These are phyloP conservation scores for Diachasma alloeum DNA, from an alignment of 1,140 invertebrate genomes.

Conservation along the genomic window DNA sequence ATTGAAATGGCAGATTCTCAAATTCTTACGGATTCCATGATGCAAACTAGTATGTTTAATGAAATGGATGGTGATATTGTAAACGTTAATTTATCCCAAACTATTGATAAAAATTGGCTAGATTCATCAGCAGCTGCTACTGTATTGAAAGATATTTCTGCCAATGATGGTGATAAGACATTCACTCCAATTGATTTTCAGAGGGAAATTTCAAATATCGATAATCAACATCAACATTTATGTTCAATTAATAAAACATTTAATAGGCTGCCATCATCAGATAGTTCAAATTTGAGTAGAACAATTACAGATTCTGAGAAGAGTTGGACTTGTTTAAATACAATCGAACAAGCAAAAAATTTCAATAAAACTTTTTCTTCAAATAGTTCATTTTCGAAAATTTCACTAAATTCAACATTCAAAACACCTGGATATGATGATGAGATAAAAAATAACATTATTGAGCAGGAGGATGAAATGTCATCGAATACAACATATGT, in stretches of 20 bases:
- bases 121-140: too few relatives aligned
- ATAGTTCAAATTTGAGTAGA: background rate
- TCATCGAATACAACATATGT: slow-evolving; percentile 13
- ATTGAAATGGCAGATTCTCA: slow-evolving; percentile 41
- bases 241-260: slow-evolving; percentile 7
- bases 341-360: slow-evolving; percentile 14
- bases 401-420: slow-evolving; percentile 11
- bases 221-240: background rate
- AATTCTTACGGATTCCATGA: slow-evolving; percentile 56
- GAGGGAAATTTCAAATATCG: background rate
- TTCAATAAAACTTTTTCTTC: slow-evolving; percentile 30
- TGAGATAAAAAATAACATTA: background rate
- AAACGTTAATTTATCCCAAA: background rate
- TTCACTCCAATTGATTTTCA: background rate
- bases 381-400: slow-evolving; percentile 5
- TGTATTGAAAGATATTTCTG: background rate
- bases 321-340: slow-evolving; percentile 1
- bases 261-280: background rate
- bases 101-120: too few relatives aligned
- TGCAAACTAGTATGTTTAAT: slow-evolving; percentile 54
- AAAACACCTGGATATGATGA: background rate
- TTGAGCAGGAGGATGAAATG: background rate
- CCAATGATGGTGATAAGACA: background rate
- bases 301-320: slow-evolving; percentile 18
- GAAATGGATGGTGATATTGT: slow-evolving; percentile 13